These are phyloP conservation scores for Synanthedon myopaeformis DNA, from an alignment of 2,888 invertebrate species.

Conservation along the genomic window DNA sequence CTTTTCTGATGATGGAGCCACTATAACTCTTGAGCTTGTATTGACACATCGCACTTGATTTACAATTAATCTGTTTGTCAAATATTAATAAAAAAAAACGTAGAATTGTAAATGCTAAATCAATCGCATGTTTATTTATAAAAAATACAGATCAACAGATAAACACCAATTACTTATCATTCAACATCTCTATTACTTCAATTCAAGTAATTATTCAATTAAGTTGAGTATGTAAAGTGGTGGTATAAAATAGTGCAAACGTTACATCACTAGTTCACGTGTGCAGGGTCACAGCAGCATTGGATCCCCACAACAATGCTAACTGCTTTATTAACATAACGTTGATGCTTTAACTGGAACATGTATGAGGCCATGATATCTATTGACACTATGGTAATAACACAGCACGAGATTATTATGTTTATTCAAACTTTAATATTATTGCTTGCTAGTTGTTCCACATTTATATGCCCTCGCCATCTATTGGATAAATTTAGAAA, in stretches of 20 bases:
- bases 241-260: background rate
- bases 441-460: too few relatives aligned
- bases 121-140: too few relatives aligned
- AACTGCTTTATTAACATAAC: conserved; percentile 64
- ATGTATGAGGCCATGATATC: conserved; percentile 42
- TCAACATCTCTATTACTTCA: background rate
- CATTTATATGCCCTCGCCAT: too few relatives aligned
- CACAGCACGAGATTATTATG: background rate
- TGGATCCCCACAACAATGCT: conserved; percentile 58
- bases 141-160: conserved; percentile 3
- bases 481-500: too few relatives aligned
- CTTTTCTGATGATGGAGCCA: too few relatives aligned
- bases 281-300: conserved; percentile 36
- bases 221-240: background rate
- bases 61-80: too few relatives aligned
- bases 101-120: too few relatives aligned
- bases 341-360: conserved; percentile 50
- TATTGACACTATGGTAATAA: conserved; percentile 5
- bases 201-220: background rate
- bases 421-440: too few relatives aligned
- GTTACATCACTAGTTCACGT: conserved; percentile 3
- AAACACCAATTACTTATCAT: background rate
- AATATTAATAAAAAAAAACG: too few relatives aligned
- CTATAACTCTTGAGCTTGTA: too few relatives aligned
- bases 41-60: too few relatives aligned